Base-by-base conservation (phyloP, 2,113 vertebrate species). In the Arvicanthis niloticus region DNA sequence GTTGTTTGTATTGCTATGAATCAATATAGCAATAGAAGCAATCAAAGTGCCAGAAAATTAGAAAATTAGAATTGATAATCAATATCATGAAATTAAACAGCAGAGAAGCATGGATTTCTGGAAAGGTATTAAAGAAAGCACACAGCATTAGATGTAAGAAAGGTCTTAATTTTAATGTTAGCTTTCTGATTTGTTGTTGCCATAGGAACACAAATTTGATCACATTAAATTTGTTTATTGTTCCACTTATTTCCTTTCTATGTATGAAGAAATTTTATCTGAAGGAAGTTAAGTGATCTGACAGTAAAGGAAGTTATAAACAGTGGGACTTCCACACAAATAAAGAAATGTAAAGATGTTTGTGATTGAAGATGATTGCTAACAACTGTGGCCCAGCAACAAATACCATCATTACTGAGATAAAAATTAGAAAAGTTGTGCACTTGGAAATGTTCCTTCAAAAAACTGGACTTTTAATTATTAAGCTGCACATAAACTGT, bases 51-150 rank as follows among this genome's bases (percentile, higher is more conserved):
- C 31, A 60, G 24, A 67, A 93, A 97, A 93, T 96, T 81, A 60
- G 24, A 88, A 94, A 96, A 96, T 96, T 85, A 88, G 34, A 89
- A 97, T 21, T 92, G 56, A 91, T 73, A 91, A 95, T 93, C 81
- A 82, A 94, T 76, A 91, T 7, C 19, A 76, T 31, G 90, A 84
- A 84, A 86, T 81, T 24, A 88, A 42, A 19, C n/a, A 77, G 42
- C 9, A 22, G 21, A 17, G 7, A 45, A 60, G 3, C 26, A 62
- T 88, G n/a, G 34, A 82, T 96, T 81, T 86, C 80, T n/a, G 8
- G 17, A 21, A 11, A 62, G 17, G 11, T 65, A 12, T 76, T 84
- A 60, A 72, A 60, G 21, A 88, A 92, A 92, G 2, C 72, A 88
- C 70, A 85, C 5, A 72, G 31, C 19, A 88, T 86, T 76, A 80